Base-by-base conservation (phyloP, 2,888 invertebrate species). In the Dicyrtomina minuta region DNA sequence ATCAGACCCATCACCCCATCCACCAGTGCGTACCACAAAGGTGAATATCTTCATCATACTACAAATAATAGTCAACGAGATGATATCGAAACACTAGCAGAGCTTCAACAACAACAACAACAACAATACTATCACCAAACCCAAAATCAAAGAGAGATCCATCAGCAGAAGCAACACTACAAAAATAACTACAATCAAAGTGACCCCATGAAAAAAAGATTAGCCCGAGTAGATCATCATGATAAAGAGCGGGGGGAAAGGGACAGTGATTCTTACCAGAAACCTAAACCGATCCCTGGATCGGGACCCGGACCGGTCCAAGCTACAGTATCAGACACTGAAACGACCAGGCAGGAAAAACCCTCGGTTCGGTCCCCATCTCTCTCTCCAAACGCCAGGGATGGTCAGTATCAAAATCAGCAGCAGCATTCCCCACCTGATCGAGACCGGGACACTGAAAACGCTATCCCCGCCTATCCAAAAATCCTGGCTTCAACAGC, bases 311-410 rank as follows among this genome's bases (percentile, higher is more conserved):
- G n/a, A n/a, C n/a, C n/a, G n/a, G n/a, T n/a, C n/a, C n/a, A n/a
- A n/a, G n/a, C n/a, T n/a, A n/a, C n/a, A n/a, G n/a, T n/a, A n/a
- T n/a, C n/a, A n/a, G n/a, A n/a, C n/a, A n/a, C n/a, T n/a, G n/a
- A n/a, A n/a, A n/a, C n/a, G n/a, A n/a, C n/a, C n/a, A n/a, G n/a
- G n/a, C n/a, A n/a, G n/a, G n/a, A n/a, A n/a, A n/a, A n/a, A 20
- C 62, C 62, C 15, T 49, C 49, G 3, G 49, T 62, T n/a, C 20
- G 62, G 3, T 62, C 62, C 5, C 62, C 62, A 33, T 49, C 62
- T 5, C 24, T 62, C 1, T 49, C 62, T 8, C 62, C 62, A 15
- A 49, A 51, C 46, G 22, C 58, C n/a, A 6, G 39, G 10, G 58
- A 17, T 26, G 58, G n/a, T n/a, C n/a, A n/a, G n/a, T n/a, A n/a